These are phyloP conservation scores for Armadillidium nasatum DNA, from an alignment of 1,140 invertebrate genomes.

Conservation along the genomic window DNA sequence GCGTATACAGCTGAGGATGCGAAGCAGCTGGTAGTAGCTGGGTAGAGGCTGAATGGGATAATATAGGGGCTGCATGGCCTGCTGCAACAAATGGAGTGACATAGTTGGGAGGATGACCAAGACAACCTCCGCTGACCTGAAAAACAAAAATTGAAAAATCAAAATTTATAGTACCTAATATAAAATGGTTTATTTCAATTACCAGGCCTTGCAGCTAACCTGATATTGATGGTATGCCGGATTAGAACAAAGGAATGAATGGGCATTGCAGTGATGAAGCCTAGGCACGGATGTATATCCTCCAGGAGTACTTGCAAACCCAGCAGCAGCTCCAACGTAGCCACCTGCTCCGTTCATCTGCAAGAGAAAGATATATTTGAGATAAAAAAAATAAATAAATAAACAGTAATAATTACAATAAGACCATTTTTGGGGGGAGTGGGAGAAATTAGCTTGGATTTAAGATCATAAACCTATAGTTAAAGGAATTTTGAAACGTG, in stretches of 20 bases:
- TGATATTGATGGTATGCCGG: neutral
- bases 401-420: neutral
- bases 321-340: neutral
- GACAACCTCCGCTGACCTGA: neutral
- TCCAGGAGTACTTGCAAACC: neutral
- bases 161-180: neutral
- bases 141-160: neutral
- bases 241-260: slow-evolving; percentile 8
- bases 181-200: neutral
- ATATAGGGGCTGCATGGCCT: neutral
- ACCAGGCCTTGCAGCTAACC: neutral
- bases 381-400: neutral
- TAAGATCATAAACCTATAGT: no score
- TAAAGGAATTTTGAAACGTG: no score
- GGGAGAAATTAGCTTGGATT: no score
- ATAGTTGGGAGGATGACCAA: neutral
- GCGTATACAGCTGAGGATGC: neutral
- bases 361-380: neutral
- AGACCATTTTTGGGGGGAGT: no score
- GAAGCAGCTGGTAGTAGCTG: neutral
- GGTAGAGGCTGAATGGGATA: neutral
- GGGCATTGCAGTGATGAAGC: neutral
- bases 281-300: neutral
- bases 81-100: neutral
- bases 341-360: slow-evolving; percentile 4